phyloP scores from a whole-genome alignment of 2,797 vertebrate species.

The Lutjanus argentimaculatus region DNA sequence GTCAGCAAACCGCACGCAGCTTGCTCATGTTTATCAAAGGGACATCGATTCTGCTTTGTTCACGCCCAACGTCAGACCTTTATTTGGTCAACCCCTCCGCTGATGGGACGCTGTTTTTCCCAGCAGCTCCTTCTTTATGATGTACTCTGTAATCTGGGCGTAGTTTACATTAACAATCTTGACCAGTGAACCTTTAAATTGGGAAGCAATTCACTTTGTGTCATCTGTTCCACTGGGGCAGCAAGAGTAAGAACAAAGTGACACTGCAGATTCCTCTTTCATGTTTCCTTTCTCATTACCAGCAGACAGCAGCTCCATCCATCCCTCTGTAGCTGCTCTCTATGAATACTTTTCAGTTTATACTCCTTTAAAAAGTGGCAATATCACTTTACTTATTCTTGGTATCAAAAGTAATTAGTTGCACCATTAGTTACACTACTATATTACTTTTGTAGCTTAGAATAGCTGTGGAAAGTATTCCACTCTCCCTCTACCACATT shows the following conservation, averaged over 20 bases:
- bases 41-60: background rate
- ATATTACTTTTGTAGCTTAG: no score
- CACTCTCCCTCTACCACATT: no score
- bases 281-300: slow-evolving; percentile 53
- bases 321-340: slow-evolving; percentile 22
- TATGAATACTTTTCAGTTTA: slow-evolving; percentile 58
- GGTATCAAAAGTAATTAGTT: no score
- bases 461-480: no score
- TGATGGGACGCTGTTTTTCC: slow-evolving; percentile 3
- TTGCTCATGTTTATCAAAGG: slow-evolving; percentile 42
- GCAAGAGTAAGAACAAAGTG: slow-evolving; percentile 36
- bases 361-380: no score
- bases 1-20: background rate
- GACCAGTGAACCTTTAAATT: slow-evolving; percentile 51
- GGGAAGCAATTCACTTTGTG: slow-evolving; percentile 21
- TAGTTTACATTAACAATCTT: slow-evolving; percentile 33
- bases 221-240: slow-evolving; percentile 16
- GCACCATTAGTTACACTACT: no score
- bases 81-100: slow-evolving; percentile 18
- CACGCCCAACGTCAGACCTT: background rate
- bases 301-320: slow-evolving; percentile 5
- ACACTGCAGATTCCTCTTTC: slow-evolving; percentile 40
- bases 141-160: slow-evolving; percentile 8
- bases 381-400: no score
- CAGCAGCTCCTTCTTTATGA: background rate